Evolutionary conservation across 2,888 invertebrate species (phyloP), one percentile per base, ranked within the genome.

Genomic region (Acleris laterana): DNA sequence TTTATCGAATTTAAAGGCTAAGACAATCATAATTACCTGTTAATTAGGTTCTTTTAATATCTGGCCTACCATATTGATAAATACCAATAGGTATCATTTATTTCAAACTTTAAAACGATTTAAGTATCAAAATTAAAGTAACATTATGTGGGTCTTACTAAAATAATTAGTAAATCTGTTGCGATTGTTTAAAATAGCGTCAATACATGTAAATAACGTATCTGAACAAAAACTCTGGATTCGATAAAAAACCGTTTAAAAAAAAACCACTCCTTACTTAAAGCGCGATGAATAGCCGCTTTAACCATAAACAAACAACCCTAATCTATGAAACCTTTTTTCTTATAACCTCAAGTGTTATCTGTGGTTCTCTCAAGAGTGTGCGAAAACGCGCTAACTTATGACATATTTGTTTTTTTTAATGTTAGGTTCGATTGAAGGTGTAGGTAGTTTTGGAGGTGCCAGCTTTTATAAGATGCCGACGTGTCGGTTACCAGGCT

Each of bases 381-480:
- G 87, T 89, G 92, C 86, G 90, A 92, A 89, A 87, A 73, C 73
- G 72, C 69, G 74, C 73, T 70, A 77, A 76, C 79, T 68, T 70
- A 69, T 68, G 68, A 70, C 71, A 70, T 57, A 72, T 70, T 69
- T 65, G 59, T 63, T 73, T 73, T 72, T 71, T 74, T 70, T 73
- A 68, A 74, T 51, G 73, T 71, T n/a, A 71, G 75, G 76, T 77
- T 76, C 77, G 69, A 71, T 71, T 74, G 32, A 70, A 71, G 64
- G 59, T 69, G 53, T 13, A 60, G 70, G 53, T 13, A 62, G 70
- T 70, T 58, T 69, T 67, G 69, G 70, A 68, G 72, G 80, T 82
- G 84, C 70, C 70, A 83, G 72, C 87, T 85, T 86, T 90, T 89
- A 90, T 80, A 83, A 84, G 84, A 63, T 71, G 81, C 90, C 89